phyloP scores from a whole-genome alignment of 1,140 invertebrate species.

The Drosophila watanabei region DNA sequence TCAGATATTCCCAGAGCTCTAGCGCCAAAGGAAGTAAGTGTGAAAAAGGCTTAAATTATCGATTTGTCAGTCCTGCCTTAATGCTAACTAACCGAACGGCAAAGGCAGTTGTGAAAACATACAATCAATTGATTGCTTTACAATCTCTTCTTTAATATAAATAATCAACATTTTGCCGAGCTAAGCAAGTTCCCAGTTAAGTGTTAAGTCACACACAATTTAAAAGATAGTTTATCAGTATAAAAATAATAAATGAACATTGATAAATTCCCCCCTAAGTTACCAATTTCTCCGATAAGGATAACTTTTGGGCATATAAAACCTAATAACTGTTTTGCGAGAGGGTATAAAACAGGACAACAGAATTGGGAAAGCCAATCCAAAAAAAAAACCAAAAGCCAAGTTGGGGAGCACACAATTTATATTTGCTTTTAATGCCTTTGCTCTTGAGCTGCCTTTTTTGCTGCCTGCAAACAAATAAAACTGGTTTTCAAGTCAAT shows the following conservation, averaged over 20 bases:
- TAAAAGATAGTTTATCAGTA: not conserved
- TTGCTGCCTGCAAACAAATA: slow-evolving; percentile 75
- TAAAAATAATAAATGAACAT: not conserved
- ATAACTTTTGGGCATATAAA: slow-evolving; percentile 7
- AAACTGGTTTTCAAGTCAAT: slow-evolving; percentile 80
- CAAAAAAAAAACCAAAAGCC: slow-evolving; percentile 32
- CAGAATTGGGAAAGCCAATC: slow-evolving; percentile 8
- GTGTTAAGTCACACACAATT: not conserved
- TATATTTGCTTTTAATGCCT: slow-evolving; percentile 80
- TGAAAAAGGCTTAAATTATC: too few relatives aligned
- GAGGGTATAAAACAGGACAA: slow-evolving; percentile 28
- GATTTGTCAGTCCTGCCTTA: too few relatives aligned
- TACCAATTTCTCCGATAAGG: not conserved
- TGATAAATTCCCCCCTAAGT: slow-evolving; percentile 2
- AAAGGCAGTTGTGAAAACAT: not conserved
- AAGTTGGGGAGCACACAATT: slow-evolving; percentile 64
- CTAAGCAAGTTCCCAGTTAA: not conserved
- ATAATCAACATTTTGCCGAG: not conserved
- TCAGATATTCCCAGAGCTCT: not conserved
- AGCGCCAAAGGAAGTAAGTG: too few relatives aligned
- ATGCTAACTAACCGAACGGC: not conserved
- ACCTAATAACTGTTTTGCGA: not conserved
- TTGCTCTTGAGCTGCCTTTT: slow-evolving; percentile 51
- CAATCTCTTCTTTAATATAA: not conserved
- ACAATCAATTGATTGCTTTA: not conserved